A percentile compares a stretch with the other conserved stretches of the same genome.
These are phyloP conservation scores for Hypolimnas misippus DNA, from an alignment of 2,888 invertebrate species.

Conservation along the genomic window DNA sequence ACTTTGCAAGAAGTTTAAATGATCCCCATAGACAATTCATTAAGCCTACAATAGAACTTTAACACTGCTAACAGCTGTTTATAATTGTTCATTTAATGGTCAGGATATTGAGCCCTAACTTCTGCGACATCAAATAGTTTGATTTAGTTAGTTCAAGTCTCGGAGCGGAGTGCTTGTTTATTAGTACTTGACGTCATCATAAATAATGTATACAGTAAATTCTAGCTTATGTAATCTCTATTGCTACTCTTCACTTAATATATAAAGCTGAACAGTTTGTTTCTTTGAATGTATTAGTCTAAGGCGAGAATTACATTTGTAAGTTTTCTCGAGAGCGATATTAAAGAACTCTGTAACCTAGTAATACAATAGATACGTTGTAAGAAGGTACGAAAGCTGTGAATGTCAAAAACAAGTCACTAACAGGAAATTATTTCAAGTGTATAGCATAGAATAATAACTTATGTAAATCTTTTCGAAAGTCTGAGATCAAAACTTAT, in stretches of 20 bases:
- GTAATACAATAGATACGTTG: too few species aligned
- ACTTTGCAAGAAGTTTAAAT: conserved; percentile 10
- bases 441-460: too few species aligned
- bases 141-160: conserved; percentile 26
- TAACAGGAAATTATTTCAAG: too few species aligned
- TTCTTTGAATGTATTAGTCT: too few species aligned
- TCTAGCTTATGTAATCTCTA: background rate
- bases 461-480: too few species aligned
- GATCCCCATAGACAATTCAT: conserved; percentile 18
- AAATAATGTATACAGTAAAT: background rate
- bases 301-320: too few species aligned
- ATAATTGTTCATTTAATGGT: conserved; percentile 38
- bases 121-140: conserved; percentile 33
- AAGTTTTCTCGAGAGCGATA: too few species aligned
- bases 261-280: too few species aligned
- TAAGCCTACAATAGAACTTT: conserved; percentile 18
- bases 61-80: conserved; percentile 30
- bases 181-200: conserved; percentile 25
- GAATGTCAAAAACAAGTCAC: too few species aligned
- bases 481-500: too few species aligned
- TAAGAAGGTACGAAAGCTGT: too few species aligned
- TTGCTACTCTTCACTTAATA: background rate
- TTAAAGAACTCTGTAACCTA: too few species aligned
- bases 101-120: conserved; percentile 33
- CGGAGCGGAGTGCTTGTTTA: conserved; percentile 15